A percentile compares a stretch with the other conserved stretches of the same genome.
These are phyloP conservation scores for Alethe diademata DNA, from an alignment of 2,113 vertebrate genomes.

Conservation along the genomic window DNA sequence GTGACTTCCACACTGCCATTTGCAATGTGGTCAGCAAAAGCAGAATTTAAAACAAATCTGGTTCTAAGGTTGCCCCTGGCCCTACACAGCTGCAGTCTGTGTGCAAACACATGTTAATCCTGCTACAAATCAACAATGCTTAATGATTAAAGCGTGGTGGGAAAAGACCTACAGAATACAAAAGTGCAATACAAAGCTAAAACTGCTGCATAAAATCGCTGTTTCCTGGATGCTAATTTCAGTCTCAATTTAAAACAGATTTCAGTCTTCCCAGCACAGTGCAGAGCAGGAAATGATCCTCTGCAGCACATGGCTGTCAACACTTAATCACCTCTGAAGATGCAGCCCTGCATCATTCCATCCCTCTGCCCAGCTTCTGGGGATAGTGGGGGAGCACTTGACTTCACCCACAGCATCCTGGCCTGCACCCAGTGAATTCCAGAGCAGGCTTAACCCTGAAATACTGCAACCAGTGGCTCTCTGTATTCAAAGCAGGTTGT, in stretches of 20 bases:
- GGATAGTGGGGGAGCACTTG: not conserved
- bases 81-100: not conserved
- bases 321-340: not conserved
- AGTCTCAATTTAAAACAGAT: not conserved
- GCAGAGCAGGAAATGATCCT: not conserved
- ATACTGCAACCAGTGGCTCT: not conserved
- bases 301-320: not conserved
- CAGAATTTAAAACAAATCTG: not conserved
- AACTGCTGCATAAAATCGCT: not conserved
- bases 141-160: not conserved
- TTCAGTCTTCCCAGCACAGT: not conserved
- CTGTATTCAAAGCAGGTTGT: not conserved
- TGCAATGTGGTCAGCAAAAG: not conserved
- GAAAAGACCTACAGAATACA: not conserved
- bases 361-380: not conserved
- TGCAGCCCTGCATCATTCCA: not conserved
- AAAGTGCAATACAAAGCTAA: not conserved
- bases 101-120: not conserved
- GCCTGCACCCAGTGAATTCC: not conserved
- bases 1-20: not conserved
- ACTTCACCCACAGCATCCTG: not conserved
- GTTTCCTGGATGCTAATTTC: constrained; percentile 16
- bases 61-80: rapidly evolving
- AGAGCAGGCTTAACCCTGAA: not conserved
- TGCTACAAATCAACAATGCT: not conserved